These are phyloP conservation scores for Troglohyphantes excavatus DNA, from an alignment of 2,888 invertebrate species.

Conservation along the genomic window DNA sequence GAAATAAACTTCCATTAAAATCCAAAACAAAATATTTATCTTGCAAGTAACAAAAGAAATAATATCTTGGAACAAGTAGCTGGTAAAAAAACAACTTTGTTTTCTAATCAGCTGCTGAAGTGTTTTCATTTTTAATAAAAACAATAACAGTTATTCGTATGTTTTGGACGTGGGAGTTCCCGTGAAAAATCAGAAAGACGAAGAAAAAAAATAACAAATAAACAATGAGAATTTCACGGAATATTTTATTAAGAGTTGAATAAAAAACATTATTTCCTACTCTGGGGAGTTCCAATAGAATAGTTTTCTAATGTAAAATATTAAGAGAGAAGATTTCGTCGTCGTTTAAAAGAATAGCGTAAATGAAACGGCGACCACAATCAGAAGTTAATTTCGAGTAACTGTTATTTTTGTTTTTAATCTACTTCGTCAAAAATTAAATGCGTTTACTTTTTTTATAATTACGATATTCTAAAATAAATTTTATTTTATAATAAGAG, in stretches of 20 bases:
- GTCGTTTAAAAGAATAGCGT: conserved; percentile 1
- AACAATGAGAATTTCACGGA: conserved; percentile 24
- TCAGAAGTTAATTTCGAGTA: conserved; percentile 47
- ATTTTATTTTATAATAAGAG: no score
- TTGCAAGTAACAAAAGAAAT: conserved; percentile 10
- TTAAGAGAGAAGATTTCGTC: conserved; percentile 31
- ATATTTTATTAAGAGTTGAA: conserved; percentile 33
- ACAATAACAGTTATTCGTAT: conserved; percentile 4
- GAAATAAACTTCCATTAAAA: conserved; percentile 3
- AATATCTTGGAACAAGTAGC: conserved; percentile 22
- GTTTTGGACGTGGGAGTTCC: conserved; percentile 14
- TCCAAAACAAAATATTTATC: not conserved
- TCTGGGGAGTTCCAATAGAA: conserved; percentile 26
- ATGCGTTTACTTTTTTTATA: no score
- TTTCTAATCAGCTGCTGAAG: conserved; percentile 31
- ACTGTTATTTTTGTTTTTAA: not conserved
- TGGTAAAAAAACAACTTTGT: conserved; percentile 29
- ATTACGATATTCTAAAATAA: no score
- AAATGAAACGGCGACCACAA: conserved; percentile 1
- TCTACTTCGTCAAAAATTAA: no score
- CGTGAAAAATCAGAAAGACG: conserved; percentile 3
- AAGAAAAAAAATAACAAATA: conserved; percentile 23
- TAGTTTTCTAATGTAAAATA: conserved; percentile 47
- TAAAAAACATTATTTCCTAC: conserved; percentile 29
- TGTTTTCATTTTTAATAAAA: conserved; percentile 16